Conservation (phyloP, 2,113 vertebrate species). For the Fulica atra region DNA sequence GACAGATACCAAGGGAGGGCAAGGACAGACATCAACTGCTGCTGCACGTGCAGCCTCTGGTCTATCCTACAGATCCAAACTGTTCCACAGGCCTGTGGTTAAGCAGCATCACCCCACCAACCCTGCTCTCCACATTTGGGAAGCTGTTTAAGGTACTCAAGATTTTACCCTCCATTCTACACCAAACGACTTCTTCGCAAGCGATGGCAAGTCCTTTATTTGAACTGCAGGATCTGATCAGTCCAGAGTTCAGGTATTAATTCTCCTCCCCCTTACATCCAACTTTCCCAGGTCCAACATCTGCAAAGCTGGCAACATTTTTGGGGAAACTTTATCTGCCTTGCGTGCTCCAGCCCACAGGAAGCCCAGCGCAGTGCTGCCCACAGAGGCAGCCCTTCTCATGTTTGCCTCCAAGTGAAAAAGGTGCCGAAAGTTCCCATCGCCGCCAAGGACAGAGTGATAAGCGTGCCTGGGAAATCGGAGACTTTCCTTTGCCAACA, state of each 20-base stretch:
- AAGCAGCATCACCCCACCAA: background rate
- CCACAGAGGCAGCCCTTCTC: constrained; percentile 14
- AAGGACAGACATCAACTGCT: background rate
- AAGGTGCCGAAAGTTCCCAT: constrained; percentile 48
- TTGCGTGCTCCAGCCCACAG: background rate
- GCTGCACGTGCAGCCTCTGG: background rate
- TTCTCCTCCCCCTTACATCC: background rate
- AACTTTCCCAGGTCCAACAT: constrained; percentile 18
- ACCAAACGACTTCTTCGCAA: background rate
- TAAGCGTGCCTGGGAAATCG: constrained; percentile 64
- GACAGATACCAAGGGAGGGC: background rate
- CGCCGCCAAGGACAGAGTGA: constrained; percentile 54
- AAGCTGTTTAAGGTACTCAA: background rate
- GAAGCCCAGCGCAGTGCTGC: constrained; percentile 38
- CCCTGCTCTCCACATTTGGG: accelerated
- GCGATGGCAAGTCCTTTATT: background rate
- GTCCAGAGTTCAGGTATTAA: background rate
- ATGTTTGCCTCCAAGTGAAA: constrained; percentile 10
- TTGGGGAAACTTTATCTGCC: constrained; percentile 39
- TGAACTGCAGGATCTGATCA: background rate
- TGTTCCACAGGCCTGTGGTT: background rate
- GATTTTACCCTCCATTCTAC: background rate
- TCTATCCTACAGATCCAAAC: background rate
- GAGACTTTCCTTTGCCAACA: constrained; percentile 56
- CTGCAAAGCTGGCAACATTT: background rate